Percentiles rank a stretch among this genome's conserved stretches.
Evolutionary conservation across 2,797 vertebrate genomes (phyloP).

Genomic region (Pseudomugil tenellus): DNA sequence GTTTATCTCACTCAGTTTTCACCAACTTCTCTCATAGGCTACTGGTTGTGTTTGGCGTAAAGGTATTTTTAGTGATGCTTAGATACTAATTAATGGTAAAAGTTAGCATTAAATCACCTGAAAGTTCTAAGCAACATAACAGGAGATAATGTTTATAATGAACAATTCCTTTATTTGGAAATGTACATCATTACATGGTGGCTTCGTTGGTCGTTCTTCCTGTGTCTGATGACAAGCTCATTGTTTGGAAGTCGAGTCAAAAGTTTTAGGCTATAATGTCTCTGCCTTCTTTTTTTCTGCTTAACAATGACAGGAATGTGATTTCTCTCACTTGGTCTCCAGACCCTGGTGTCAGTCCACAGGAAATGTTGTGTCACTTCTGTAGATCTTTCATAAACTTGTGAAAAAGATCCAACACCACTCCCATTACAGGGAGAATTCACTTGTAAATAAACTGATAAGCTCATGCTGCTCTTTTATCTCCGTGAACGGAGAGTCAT

Average conservation of each 20-base stretch:
- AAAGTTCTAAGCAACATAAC: too few relatives aligned
- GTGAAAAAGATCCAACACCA: not conserved
- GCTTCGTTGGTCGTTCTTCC: not conserved
- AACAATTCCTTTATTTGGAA: too few relatives aligned
- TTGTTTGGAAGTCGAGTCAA: constrained; percentile 42
- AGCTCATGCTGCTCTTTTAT: constrained; percentile 5
- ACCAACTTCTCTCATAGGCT: too few relatives aligned
- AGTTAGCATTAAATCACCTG: too few relatives aligned
- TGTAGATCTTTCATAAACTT: constrained; percentile 28
- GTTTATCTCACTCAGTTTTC: too few relatives aligned
- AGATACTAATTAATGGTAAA: too few relatives aligned
- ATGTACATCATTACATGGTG: too few relatives aligned
- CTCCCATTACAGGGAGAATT: constrained; percentile 14
- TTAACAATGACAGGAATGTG: constrained; percentile 61
- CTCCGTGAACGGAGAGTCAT: not conserved
- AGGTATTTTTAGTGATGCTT: too few relatives aligned
- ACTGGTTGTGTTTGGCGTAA: too few relatives aligned
- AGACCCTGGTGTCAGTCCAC: constrained; percentile 29
- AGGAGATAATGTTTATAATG: too few relatives aligned
- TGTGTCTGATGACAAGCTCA: constrained; percentile 18
- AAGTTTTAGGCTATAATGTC: constrained; percentile 27
- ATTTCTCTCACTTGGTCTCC: constrained; percentile 43
- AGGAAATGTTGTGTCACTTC: constrained; percentile 43
- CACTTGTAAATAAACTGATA: not conserved
- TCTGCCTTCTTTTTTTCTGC: constrained; percentile 5